A percentile compares a stretch with the other conserved stretches of the same genome.
Conservation (phyloP, 2,797 vertebrate species). For the Sebastes iracundus region DNA sequence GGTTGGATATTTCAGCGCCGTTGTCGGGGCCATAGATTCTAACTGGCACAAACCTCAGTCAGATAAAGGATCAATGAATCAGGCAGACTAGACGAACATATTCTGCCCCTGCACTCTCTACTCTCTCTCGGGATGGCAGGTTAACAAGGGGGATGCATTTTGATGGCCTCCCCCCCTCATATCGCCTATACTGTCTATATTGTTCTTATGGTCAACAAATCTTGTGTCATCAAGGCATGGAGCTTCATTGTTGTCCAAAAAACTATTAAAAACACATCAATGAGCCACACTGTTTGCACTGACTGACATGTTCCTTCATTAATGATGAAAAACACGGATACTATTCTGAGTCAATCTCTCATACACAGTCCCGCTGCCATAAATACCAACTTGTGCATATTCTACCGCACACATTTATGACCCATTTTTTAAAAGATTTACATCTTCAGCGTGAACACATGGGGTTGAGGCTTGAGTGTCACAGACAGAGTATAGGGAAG, state of each 20-base stretch:
- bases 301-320: constrained; percentile 4
- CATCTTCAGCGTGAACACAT: background rate
- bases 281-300: background rate
- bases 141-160: too few relatives aligned
- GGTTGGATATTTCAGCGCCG: too few relatives aligned
- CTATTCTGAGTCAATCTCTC: background rate
- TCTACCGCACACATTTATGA: background rate
- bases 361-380: background rate
- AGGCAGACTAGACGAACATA: too few relatives aligned
- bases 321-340: background rate
- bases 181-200: background rate
- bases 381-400: background rate
- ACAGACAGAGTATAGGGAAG: background rate
- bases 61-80: too few relatives aligned
- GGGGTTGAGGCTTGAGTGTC: background rate
- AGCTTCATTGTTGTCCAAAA: background rate
- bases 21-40: too few relatives aligned
- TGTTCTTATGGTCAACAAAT: constrained; percentile 1
- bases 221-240: background rate
- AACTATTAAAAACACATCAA: background rate
- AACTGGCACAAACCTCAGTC: too few relatives aligned
- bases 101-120: too few relatives aligned
- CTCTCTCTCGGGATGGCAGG: too few relatives aligned
- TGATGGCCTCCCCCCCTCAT: background rate
- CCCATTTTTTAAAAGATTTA: background rate